These are phyloP conservation scores for Micromesistius poutassou DNA, from an alignment of 2,797 vertebrate species.

Conservation along the genomic window DNA sequence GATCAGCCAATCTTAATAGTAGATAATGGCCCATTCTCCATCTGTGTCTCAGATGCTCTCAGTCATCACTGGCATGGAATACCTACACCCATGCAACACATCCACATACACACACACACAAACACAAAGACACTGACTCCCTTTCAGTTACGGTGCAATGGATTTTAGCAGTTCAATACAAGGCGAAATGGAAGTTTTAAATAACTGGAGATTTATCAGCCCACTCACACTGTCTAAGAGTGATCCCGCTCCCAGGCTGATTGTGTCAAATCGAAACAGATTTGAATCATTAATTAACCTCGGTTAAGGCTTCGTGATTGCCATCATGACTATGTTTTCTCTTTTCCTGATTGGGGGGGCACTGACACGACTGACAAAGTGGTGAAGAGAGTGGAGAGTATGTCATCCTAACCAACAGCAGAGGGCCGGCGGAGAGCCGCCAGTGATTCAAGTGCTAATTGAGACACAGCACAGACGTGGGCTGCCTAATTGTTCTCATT, in stretches of 20 bases:
- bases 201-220: no score
- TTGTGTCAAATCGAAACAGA: background rate
- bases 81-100: background rate
- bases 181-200: background rate
- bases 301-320: background rate
- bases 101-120: no score
- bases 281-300: slow-evolving; percentile 1
- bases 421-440: no score
- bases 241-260: background rate
- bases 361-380: background rate
- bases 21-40: slow-evolving; percentile 1
- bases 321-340: background rate
- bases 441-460: no score
- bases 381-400: background rate
- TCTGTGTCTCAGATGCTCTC: slow-evolving; percentile 14
- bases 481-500: no score
- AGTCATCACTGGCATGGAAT: background rate
- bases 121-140: background rate
- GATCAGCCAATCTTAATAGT: background rate
- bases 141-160: background rate
- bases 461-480: no score
- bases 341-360: background rate
- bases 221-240: background rate
- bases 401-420: background rate
- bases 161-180: background rate